Evolutionary conservation across 2,888 invertebrate genomes (phyloP), one percentile per base, ranked within the genome.

Genomic region (Sepioteuthis lessoniana): DNA sequence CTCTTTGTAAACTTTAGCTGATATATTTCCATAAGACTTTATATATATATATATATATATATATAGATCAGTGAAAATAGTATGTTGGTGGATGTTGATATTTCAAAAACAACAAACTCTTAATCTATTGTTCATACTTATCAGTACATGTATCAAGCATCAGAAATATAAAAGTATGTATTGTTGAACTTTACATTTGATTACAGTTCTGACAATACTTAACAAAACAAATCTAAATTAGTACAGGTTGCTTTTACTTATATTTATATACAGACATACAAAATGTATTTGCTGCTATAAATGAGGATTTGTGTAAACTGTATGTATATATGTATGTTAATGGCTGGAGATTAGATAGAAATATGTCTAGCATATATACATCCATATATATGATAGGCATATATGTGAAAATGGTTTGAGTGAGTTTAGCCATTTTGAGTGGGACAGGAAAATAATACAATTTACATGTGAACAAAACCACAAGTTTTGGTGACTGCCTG

Each of bases 401-500:
- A 13, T 76, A 35, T 76, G 76, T n/a, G n/a, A 76, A 16, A 76
- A n/a, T 76, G 5, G 10, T n/a, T n/a, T n/a, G n/a, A 76, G n/a
- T 76, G 76, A 76, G 76, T 76, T 25, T n/a, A 76, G 35, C 19
- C n/a, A 76, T 35, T 35, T 76, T 1, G 13, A 25, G 31, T 31
- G 10, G 76, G 76, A 8, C n/a, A 21, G 8, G 19, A 76, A 76
- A 76, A 76, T 76, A 76, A 76, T n/a, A 35, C n/a, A n/a, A 76
- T 76, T 76, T 76, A 76, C 76, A 76, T 76, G n/a, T 76, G 76
- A 76, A 35, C 76, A 76, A 76, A 76, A 76, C n/a, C n/a, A 76
- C n/a, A 76, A 76, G n/a, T 76, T 91, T 91, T 38, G 91, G 42
- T 91, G 38, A 42, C 31, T 91, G 91, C 91, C 46, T 42, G 38